Evolutionary conservation across 2,113 vertebrate species (phyloP), one percentile per base, ranked within the genome.

Genomic region (Labeo rohita): DNA sequence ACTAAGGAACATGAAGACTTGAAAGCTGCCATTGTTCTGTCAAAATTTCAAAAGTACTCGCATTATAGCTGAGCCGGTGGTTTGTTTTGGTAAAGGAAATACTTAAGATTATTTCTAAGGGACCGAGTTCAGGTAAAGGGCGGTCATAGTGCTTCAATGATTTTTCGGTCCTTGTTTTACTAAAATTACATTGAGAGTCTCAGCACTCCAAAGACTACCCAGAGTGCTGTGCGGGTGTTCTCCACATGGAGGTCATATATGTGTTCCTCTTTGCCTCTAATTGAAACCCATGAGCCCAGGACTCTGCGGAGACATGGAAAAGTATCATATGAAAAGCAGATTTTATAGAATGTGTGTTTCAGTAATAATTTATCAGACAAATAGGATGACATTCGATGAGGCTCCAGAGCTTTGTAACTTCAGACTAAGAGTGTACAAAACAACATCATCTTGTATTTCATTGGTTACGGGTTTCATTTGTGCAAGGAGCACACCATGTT

Each of bases 51-150:
- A 68, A 47, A 43, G 23, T 52, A 52, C 47, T 9, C 0, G 1
- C 16, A 72, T 72, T 52, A 28, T n/a, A 18, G 39, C 70, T 59
- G 23, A 43, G 12, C 34, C 7, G 49, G 23, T 34, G 39, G 5
- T 79, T 88, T 86, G 34, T 47, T 81, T 63, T 63, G 59, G 63
- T 36, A 15, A 50, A 79, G 81, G 45, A 74, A 79, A 54, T 49
- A 79, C 70, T 82, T 70, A 56, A 43, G 61, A 66, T 85, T n/a
- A n/a, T 80, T 49, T 59, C 3, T 45, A 8, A 75, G 49, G 6
- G 45, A 83, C 74, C 49, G 75, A 81, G 82, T 85, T 84, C 68
- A 73, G n/a, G 18, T 45, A n/a, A 84, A 59, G 65, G 21, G 54
- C 36, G 23, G 28, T 80, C 68, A 63, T 43, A 43, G 65, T 34